Evolutionary conservation across 2,888 invertebrate genomes (phyloP).

Genomic region (Ichneumoninae sp.): DNA sequence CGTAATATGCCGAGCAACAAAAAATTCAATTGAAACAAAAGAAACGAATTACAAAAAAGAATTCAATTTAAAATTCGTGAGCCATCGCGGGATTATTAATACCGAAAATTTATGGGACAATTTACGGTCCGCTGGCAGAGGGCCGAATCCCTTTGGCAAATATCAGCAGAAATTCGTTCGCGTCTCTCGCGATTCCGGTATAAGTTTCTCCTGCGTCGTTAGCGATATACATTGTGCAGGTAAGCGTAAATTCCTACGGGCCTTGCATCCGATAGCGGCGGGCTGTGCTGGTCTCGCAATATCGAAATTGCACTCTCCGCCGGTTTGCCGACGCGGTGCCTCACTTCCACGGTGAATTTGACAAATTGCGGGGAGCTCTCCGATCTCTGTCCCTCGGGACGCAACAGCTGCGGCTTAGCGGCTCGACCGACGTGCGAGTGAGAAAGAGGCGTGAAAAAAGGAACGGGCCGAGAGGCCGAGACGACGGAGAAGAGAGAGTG

Average conservation of each 20-base stretch:
- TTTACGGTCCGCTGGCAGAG: neutral
- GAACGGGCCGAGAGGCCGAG: neutral
- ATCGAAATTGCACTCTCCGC: slow-evolving; percentile 40
- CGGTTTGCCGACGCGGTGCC: slow-evolving; percentile 1
- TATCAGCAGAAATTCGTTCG: neutral
- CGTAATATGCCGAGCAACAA: neutral
- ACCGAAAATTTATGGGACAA: neutral
- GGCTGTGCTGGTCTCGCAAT: slow-evolving; percentile 28
- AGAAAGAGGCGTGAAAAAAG: neutral
- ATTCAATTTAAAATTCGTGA: neutral
- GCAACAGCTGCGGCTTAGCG: slow-evolving; percentile 43
- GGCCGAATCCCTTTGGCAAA: neutral
- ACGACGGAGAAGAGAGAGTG: neutral
- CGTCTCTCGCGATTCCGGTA: neutral
- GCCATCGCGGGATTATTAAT: neutral
- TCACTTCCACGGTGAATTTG: slow-evolving; percentile 12
- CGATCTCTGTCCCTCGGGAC: slow-evolving; percentile 19
- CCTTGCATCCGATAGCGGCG: slow-evolving; percentile 13
- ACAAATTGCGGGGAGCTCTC: slow-evolving; percentile 24
- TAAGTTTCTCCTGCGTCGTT: slow-evolving; percentile 37
- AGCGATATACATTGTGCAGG: slow-evolving; percentile 10
- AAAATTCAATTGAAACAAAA: neutral
- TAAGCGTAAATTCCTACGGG: slow-evolving; percentile 15
- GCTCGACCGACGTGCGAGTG: neutral
- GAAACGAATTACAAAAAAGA: neutral